A percentile compares a stretch with the other conserved stretches of the same genome.
phyloP scores from a whole-genome alignment of 37 sponge, comb jelly and placozoan species.

The Spongilla lacustris region DNA sequence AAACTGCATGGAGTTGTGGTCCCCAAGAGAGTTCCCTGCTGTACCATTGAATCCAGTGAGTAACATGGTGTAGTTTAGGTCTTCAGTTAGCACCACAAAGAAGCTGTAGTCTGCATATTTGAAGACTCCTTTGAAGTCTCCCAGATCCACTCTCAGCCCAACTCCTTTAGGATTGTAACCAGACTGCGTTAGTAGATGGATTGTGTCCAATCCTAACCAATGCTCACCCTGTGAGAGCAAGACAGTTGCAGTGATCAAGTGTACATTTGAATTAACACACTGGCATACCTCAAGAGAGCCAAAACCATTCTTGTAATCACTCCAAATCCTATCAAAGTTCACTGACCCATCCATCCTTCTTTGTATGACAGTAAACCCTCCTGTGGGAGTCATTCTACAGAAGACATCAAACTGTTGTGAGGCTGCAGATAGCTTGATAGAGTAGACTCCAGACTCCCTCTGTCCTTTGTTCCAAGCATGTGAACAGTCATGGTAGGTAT shows the following conservation, averaged over 20 bases:
- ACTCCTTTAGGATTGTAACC: background rate
- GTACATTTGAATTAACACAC: background rate
- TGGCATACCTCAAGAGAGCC: background rate
- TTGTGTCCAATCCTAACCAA: background rate
- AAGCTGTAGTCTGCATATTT: background rate
- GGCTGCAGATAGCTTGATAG: background rate
- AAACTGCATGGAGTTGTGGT: background rate
- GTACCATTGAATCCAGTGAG: background rate
- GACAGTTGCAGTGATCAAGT: background rate
- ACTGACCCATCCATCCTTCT: background rate
- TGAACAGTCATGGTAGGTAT: background rate
- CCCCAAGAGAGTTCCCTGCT: background rate
- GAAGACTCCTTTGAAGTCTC: background rate
- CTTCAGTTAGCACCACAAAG: slow-evolving; percentile 1
- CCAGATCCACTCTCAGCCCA: background rate
- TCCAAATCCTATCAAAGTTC: background rate
- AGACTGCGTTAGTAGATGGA: background rate
- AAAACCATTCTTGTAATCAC: background rate
- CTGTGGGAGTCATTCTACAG: background rate
- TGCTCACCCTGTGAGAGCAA: background rate
- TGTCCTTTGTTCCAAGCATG: background rate
- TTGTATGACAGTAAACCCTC: background rate
- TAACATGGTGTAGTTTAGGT: background rate
- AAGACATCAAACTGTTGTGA: background rate
- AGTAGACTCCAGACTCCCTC: background rate